phyloP scores from a whole-genome alignment of 2,113 vertebrate species.

The Lycaon pictus region DNA sequence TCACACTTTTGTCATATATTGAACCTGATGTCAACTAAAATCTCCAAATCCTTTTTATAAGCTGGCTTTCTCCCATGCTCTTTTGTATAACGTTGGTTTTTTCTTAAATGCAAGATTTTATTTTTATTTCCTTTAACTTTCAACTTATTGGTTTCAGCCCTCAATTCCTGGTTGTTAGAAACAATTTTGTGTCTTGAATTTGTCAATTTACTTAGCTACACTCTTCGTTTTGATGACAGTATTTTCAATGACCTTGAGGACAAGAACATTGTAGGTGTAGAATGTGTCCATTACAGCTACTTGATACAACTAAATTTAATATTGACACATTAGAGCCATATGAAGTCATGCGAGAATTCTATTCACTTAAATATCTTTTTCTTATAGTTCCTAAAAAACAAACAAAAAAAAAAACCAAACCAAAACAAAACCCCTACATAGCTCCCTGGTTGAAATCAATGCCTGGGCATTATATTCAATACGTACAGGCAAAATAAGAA shows the following conservation, averaged over 20 bases:
- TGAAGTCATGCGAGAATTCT: background rate
- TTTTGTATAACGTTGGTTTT: background rate
- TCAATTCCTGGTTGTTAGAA: background rate
- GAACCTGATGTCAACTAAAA: conserved; percentile 4
- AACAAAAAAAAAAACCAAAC: background rate
- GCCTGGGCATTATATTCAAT: background rate
- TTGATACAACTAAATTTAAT: background rate
- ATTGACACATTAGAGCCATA: background rate
- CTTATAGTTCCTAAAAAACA: background rate
- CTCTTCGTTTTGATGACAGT: background rate
- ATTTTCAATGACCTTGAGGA: background rate
- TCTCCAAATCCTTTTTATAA: background rate
- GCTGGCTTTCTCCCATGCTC: background rate
- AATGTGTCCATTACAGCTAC: background rate
- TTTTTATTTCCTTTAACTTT: conserved; percentile 28
- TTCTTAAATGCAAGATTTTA: background rate
- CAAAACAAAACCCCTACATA: background rate
- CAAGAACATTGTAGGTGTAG: background rate
- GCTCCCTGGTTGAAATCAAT: background rate
- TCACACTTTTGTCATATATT: background rate
- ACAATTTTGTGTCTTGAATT: background rate
- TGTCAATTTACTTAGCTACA: background rate
- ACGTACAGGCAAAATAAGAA: background rate
- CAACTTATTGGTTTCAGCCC: conserved; percentile 3
- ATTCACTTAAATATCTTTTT: background rate